phyloP scores from a whole-genome alignment of 2,888 invertebrate species.

The Hydrotaea cyrtoneurina region DNA sequence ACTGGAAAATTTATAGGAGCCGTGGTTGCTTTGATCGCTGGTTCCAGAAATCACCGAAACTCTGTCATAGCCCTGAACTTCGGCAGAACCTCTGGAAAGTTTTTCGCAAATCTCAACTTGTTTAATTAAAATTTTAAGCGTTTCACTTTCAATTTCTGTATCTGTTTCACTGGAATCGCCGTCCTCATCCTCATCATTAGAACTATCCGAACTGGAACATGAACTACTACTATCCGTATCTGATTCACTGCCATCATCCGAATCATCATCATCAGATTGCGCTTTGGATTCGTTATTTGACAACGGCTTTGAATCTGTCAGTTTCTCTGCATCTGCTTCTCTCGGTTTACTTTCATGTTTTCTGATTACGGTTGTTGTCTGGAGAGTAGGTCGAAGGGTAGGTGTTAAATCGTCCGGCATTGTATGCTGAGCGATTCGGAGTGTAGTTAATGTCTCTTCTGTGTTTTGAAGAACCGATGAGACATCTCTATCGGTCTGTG shows the following conservation, averaged over 20 bases:
- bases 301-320: background rate
- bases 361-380: background rate
- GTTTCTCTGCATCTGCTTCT: background rate
- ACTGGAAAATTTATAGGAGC: too few species aligned
- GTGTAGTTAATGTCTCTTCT: background rate
- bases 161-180: background rate
- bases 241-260: slow-evolving; percentile 54
- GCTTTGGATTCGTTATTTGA: background rate
- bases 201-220: slow-evolving; percentile 20
- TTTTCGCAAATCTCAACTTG: background rate
- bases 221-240: slow-evolving; percentile 66
- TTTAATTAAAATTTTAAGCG: background rate
- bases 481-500: background rate
- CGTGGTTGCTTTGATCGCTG: background rate
- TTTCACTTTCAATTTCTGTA: background rate
- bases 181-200: slow-evolving; percentile 31
- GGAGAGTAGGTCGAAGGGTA: background rate
- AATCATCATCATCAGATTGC: slow-evolving; percentile 51
- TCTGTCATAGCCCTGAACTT: background rate
- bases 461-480: background rate
- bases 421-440: background rate
- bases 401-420: background rate
- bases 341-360: background rate
- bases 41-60: background rate
- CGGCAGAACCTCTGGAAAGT: background rate